Evolutionary conservation across 2,888 invertebrate species (phyloP).

Genomic region (Diplolepis rosae): DNA sequence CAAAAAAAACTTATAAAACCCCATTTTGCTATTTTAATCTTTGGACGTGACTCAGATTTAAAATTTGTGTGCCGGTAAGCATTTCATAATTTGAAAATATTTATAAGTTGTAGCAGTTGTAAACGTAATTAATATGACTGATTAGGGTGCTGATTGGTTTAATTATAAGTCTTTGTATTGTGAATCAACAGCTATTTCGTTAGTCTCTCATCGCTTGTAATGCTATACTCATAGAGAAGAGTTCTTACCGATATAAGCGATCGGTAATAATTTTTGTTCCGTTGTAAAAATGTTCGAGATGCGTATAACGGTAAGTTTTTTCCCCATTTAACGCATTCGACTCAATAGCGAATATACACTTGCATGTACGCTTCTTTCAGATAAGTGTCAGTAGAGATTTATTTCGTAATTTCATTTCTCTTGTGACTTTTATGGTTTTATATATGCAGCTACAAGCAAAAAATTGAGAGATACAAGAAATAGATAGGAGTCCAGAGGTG

Average conservation of each 20-base stretch:
- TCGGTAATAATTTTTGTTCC: slow-evolving; percentile 7
- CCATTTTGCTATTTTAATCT: neutral
- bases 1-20: no score
- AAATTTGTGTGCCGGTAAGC: neutral
- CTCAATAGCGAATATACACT: neutral
- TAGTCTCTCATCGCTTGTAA: slow-evolving; percentile 10
- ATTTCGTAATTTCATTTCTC: slow-evolving; percentile 9
- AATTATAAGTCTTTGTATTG: slow-evolving; percentile 53
- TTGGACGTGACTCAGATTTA: neutral
- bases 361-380: neutral
- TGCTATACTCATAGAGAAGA: neutral
- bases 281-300: neutral
- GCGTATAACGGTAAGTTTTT: neutral
- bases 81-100: slow-evolving; percentile 37
- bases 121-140: slow-evolving; percentile 49
- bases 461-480: slow-evolving; percentile 3
- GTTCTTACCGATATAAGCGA: neutral
- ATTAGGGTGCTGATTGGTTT: slow-evolving; percentile 46
- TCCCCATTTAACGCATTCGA: slow-evolving; percentile 8
- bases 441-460: neutral
- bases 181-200: slow-evolving; percentile 37
- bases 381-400: neutral
- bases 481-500: neutral
- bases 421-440: slow-evolving; percentile 17
- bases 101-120: slow-evolving; percentile 49